These are phyloP conservation scores for Pemphredon lugubris DNA, from an alignment of 2,888 invertebrate genomes.

Conservation along the genomic window DNA sequence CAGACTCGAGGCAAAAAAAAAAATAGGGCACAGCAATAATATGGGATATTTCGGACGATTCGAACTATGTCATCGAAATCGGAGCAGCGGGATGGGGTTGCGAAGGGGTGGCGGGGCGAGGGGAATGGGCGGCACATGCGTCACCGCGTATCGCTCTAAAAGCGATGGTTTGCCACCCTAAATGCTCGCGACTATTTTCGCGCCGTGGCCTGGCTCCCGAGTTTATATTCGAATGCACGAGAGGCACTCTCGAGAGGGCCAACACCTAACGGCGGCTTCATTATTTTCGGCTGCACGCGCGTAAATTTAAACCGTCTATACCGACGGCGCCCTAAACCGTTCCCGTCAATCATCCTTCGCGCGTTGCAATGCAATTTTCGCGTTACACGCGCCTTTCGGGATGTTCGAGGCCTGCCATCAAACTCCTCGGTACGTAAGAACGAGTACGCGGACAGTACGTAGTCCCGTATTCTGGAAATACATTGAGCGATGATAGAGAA, in stretches of 20 bases:
- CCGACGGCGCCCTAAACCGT: background rate
- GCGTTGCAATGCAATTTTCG: background rate
- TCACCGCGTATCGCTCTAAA: conserved; percentile 58
- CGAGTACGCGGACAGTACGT: too few relatives aligned
- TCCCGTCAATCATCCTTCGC: conserved; percentile 6
- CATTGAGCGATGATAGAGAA: too few relatives aligned
- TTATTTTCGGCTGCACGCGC: conserved; percentile 51
- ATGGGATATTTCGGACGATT: conserved; percentile 14
- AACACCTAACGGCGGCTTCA: conserved; percentile 41
- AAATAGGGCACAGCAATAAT: conserved; percentile 15
- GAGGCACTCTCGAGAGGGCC: conserved; percentile 42
- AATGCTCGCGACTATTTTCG: conserved; percentile 72
- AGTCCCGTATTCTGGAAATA: too few relatives aligned
- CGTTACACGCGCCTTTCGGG: too few relatives aligned
- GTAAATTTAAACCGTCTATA: conserved; percentile 46
- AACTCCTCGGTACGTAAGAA: too few relatives aligned
- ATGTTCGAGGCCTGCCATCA: too few relatives aligned
- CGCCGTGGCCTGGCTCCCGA: conserved; percentile 68
- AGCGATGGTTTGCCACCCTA: conserved; percentile 58
- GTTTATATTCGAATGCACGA: conserved; percentile 64
- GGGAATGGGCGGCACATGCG: conserved; percentile 50
- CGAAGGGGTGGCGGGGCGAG: conserved; percentile 10
- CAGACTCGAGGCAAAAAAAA: conserved; percentile 4
- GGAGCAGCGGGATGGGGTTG: conserved; percentile 19
- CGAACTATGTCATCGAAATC: conserved; percentile 33